A percentile compares a stretch with the other conserved stretches of the same genome.
These are phyloP conservation scores for Psephotus haematonotus DNA, from an alignment of 2,113 vertebrate genomes.

Conservation along the genomic window DNA sequence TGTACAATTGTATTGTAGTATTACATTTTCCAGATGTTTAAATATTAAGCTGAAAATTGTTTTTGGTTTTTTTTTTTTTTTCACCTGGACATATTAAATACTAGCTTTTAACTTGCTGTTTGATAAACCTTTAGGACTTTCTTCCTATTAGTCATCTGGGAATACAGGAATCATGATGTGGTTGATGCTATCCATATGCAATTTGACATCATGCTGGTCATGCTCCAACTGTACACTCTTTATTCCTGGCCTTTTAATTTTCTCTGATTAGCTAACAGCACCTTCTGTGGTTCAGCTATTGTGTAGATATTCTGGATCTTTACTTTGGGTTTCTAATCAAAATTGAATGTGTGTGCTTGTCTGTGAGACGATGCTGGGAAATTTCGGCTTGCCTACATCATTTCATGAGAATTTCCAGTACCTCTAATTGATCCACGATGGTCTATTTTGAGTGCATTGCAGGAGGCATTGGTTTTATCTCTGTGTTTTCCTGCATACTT, in stretches of 20 bases:
- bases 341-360: conserved; percentile 31
- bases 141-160: conserved; percentile 22
- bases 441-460: not conserved
- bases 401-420: conserved; percentile 49
- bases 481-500: not conserved
- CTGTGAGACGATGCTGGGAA: conserved; percentile 17
- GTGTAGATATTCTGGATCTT: not conserved
- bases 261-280: conserved; percentile 47
- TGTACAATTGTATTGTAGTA: not conserved
- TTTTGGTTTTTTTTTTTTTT: conserved; percentile 26
- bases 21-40: conserved; percentile 4
- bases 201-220: conserved; percentile 31
- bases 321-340: conserved; percentile 37
- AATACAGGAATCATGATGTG: not conserved
- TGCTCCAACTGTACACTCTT: conserved; percentile 31
- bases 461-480: conserved; percentile 13
- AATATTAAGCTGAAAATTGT: not conserved
- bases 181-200: conserved; percentile 42
- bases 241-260: conserved; percentile 54
- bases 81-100: conserved; percentile 27
- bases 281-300: conserved; percentile 32
- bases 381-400: conserved; percentile 30
- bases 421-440: conserved; percentile 53
- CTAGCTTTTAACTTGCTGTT: conserved; percentile 22
- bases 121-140: not conserved